Evolutionary conservation across 53 echinoderm and acorn worm genomes (phyloP), one percentile per base, ranked within the genome.

Genomic region (Hippasteria phrygiana): DNA sequence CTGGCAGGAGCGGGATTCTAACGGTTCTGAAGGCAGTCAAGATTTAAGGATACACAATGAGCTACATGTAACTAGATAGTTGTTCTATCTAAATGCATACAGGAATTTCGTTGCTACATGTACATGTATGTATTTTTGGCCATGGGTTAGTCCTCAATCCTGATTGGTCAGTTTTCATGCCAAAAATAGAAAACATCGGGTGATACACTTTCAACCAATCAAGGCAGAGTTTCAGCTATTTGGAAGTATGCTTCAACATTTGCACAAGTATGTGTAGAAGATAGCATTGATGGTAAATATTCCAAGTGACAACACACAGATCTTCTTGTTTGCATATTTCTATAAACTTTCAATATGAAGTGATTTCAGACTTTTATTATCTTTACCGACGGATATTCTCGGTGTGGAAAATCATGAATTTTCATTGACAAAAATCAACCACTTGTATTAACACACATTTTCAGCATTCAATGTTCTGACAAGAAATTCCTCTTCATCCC

Each of bases 361-460:
- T n/a, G n/a, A n/a, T n/a, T n/a, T n/a, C n/a, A n/a, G n/a, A n/a
- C n/a, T n/a, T n/a, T n/a, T n/a, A n/a, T n/a, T n/a, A n/a, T n/a
- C n/a, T n/a, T n/a, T n/a, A n/a, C n/a, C n/a, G n/a, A n/a, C n/a
- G n/a, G n/a, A n/a, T n/a, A n/a, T n/a, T n/a, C 54, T 1, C n/a
- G 59, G n/a, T 3, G 17, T 14, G 35, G 10, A 80, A 62, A 80
- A 80, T 31, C 59, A 80, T 80, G 29, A 59, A 80, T 80, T 80
- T 80, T 80, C 62, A 80, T 62, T 0, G 59, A 62, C n/a, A 2
- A 24, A 59, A 45, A 11, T 45, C 46, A 45, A 11, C 5, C 11
- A 11, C 46, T 45, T 11, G 46, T 5, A 5, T 7, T 11, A 45
- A 45, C 5, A 45, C 11, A 2, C 20, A 2, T 14, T 51, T 51